Conservation (phyloP, 2,797 vertebrate species). For the Heteromormyrus szaboi region DNA sequence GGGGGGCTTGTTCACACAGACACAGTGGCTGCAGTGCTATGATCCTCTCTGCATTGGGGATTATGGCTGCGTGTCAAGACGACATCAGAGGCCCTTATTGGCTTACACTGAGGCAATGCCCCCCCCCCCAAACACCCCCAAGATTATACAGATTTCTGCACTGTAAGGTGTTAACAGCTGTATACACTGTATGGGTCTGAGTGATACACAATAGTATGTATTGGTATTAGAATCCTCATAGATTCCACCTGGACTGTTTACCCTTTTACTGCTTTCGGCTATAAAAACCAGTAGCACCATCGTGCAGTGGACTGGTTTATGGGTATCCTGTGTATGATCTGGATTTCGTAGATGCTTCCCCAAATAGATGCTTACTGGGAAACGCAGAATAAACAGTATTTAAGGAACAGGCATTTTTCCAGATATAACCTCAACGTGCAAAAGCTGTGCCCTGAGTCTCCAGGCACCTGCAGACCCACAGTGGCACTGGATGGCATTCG, state of each 20-base stretch:
- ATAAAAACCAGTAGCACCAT: background rate
- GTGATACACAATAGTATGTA: background rate
- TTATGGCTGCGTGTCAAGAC: constrained; percentile 9
- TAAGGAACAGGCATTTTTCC: background rate
- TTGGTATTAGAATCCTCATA: background rate
- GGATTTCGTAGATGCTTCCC: background rate
- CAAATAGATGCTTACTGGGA: background rate
- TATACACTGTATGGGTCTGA: background rate
- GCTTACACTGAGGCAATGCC: background rate
- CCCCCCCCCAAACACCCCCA: background rate
- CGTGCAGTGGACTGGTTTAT: background rate
- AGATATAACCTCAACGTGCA: background rate
- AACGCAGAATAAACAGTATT: background rate
- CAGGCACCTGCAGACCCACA: background rate
- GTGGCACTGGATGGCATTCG: background rate
- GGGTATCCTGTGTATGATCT: background rate
- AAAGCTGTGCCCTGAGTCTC: background rate
- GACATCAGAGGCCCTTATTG: background rate
- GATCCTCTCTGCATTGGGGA: constrained; percentile 12
- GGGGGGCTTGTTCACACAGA: constrained; percentile 18
- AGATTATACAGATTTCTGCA: background rate
- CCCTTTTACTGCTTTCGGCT: background rate
- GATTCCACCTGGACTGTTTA: background rate
- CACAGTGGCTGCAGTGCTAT: constrained; percentile 16
- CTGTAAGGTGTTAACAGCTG: background rate